Base-by-base conservation (phyloP, 1,140 invertebrate genomes). In the Hetaerina americana region DNA sequence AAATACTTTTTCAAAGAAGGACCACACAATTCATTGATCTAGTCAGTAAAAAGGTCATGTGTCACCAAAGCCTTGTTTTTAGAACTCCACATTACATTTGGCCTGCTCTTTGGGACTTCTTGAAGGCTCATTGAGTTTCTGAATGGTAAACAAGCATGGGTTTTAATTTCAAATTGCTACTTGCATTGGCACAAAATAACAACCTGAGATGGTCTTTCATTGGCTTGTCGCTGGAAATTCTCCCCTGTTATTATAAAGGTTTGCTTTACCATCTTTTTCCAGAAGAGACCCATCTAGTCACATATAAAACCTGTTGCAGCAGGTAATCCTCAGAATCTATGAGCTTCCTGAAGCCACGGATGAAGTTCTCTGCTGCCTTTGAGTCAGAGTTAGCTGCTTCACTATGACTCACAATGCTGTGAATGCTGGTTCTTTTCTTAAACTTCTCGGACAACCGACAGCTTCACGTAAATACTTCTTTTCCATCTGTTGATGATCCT, bases 1-100 rank as follows among this genome's bases (percentile, higher is more conserved):
- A 80, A 74, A 75, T 76, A 79, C 74, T 74, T 75, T 74, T 78
- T 78, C 72, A 80, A 78, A 73, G 73, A 74, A 74, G 77, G 75
- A 68, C 75, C 78, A 72, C 78, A 80, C 6, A 40, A 8, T 5
- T 8, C 6, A 40, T 40, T 40, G 5, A 40, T 15, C 15, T 15
- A 40, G 5, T 40, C 31, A 40, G 31, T 40, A 40, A 40, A 40
- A 40, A 40, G 15, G 6, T 40, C 6, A 5, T 15, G 31, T 15
- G 31, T 40, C 5, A 40, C 31, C 31, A 5, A 40, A 8, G 31
- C 31, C 5, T 40, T 8, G 15, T n/a, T n/a, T n/a, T n/a, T n/a
- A n/a, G n/a, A n/a, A n/a, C n/a, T n/a, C n/a, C 31, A 15, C 15
- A 15, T 15, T 5, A 40, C 15, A 8, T 40, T 40, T 40, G 6